Base-by-base conservation (phyloP, 2,113 vertebrate genomes). In the Dissostichus mawsoni region DNA sequence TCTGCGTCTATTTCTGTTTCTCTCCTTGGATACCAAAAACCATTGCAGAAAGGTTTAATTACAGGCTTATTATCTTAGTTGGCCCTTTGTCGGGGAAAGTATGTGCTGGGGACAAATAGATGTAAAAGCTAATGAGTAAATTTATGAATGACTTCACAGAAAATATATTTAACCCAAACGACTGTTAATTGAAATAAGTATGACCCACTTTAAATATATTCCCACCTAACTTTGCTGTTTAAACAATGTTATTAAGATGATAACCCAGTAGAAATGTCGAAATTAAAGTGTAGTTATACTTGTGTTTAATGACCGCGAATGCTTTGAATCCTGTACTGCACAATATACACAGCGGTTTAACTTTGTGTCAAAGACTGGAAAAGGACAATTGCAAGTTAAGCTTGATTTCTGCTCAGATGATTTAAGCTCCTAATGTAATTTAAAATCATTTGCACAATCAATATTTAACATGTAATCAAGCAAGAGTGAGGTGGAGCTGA, bases 21-120 rank as follows among this genome's bases (percentile, higher is more conserved):
- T 71, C 83, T 85, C 82, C 2, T 2, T 18, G 62, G 90, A 87
- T 82, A 56, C 77, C 13, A 72, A 76, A 74, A 79, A 64, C 51
- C 76, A 57, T 1, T 58, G 59, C 81, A 87, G 89, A 83, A 85
- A 76, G 81, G 80, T 90, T 89, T 85, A 89, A 91, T 91, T 89
- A 89, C 85, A 78, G 72, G 66, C 83, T 81, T 79, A 84, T 90
- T 86, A 85, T 84, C 25, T 59, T 63, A 87, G 71, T 41, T 36
- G 74, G 76, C 61, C 83, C 86, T 88, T 69, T 83, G 87, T 80
- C 81, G 68, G 29, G 59, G 71, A 65, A 66, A 74, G 57, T 18
- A 44, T 51, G 25, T 74, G 77, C 81, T 69, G 84, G 76, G 75
- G 74, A 85, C 74, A 90, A 86, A 89, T 73, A 86, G 36, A 85